Conservation (phyloP, 2,888 invertebrate species). For the Timema podura region DNA sequence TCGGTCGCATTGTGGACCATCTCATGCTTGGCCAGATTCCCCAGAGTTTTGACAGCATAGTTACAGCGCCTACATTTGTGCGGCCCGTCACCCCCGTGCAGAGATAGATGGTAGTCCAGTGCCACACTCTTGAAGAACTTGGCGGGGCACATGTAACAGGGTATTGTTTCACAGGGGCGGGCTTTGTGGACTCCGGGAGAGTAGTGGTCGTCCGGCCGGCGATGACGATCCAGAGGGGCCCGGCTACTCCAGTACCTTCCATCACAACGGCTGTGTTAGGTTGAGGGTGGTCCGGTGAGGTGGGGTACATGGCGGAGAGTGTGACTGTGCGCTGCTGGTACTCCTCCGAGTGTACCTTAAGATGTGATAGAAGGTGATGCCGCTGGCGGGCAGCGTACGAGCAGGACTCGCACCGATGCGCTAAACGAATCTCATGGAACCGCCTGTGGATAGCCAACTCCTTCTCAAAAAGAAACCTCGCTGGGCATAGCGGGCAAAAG, state of each 20-base stretch:
- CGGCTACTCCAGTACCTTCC: conserved; percentile 42
- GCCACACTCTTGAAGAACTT: conserved; percentile 69
- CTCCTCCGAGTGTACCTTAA: conserved; percentile 56
- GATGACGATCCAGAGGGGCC: conserved; percentile 50
- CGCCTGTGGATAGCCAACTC: conserved; percentile 70
- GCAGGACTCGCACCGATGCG: conserved; percentile 70
- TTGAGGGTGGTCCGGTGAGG: conserved; percentile 60
- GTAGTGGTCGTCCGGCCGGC: conserved; percentile 26
- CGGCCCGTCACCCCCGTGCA: conserved; percentile 60
- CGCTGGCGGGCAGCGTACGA: conserved; percentile 71
- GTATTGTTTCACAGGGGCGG: conserved; percentile 35
- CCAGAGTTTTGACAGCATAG: conserved; percentile 64
- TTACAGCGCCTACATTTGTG: conserved; percentile 68
- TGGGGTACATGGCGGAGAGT: conserved; percentile 60
- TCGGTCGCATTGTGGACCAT: conserved; percentile 40
- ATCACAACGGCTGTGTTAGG: conserved; percentile 54
- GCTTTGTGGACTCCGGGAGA: not conserved
- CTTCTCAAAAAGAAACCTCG: conserved; percentile 61
- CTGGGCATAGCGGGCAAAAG: conserved; percentile 80
- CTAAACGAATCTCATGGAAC: conserved; percentile 60
- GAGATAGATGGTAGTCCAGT: conserved; percentile 62
- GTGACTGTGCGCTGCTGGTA: conserved; percentile 60
- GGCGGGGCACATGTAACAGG: conserved; percentile 65
- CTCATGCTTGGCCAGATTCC: conserved; percentile 64
- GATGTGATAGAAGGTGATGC: conserved; percentile 63